A percentile compares a stretch with the other conserved stretches of the same genome.
These are phyloP conservation scores for Cochlearius cochlearius DNA, from an alignment of 2,113 vertebrate genomes.

Conservation along the genomic window DNA sequence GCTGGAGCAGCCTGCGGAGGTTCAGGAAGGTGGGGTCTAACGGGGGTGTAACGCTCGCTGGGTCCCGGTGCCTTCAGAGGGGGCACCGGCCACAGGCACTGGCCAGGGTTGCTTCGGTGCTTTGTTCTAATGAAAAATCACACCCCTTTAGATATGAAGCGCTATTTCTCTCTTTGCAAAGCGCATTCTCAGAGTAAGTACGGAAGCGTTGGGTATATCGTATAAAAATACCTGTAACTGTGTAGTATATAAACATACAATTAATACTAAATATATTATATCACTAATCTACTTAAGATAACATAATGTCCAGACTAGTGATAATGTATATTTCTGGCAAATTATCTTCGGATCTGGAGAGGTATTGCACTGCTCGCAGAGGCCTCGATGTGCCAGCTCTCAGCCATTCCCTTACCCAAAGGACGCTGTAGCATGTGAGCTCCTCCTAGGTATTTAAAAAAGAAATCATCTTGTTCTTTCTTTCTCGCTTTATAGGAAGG, in stretches of 20 bases:
- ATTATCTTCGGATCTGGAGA: neutral
- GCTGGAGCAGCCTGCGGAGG: neutral
- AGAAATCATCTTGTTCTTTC: neutral
- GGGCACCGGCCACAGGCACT: neutral
- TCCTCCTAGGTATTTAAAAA: neutral
- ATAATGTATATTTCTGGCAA: neutral
- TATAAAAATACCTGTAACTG: neutral
- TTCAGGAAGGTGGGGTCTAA: no score
- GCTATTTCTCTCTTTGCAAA: neutral
- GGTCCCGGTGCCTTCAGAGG: neutral
- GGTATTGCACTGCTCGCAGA: neutral
- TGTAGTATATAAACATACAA: neutral
- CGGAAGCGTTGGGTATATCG: neutral
- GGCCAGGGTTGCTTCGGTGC: neutral
- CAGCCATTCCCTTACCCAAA: neutral
- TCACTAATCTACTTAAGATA: neutral
- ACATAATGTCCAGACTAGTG: neutral
- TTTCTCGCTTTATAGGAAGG: neutral
- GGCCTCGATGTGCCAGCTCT: neutral
- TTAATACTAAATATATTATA: neutral
- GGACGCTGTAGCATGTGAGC: neutral
- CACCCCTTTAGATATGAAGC: neutral
- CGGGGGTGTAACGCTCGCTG: fast-evolving
- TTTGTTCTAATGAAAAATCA: neutral
- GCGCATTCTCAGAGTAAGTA: neutral